phyloP scores from a whole-genome alignment of 2,888 invertebrate species.

The Podotricha telesiphe region DNA sequence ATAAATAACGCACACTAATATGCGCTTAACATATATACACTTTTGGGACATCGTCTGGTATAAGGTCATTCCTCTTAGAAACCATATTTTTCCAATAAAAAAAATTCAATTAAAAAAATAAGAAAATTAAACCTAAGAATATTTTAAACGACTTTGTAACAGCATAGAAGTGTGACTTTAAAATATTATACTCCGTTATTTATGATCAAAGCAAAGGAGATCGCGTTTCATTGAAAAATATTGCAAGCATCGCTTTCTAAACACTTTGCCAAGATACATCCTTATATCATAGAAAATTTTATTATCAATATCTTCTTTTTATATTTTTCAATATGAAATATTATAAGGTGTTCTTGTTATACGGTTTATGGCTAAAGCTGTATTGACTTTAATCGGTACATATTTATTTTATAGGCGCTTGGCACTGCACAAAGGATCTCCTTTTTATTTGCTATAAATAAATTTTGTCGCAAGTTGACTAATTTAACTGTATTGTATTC shows the following conservation, averaged over 20 bases:
- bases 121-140: not conserved
- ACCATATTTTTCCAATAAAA: no score
- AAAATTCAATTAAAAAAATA: not conserved
- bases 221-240: conserved; percentile 15
- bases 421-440: no score
- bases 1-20: no score
- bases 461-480: not conserved
- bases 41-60: no score
- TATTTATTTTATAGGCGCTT: conserved; percentile 11
- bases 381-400: conserved; percentile 11
- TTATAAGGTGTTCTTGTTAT: conserved; percentile 9
- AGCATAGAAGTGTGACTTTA: conserved; percentile 12
- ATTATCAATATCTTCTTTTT: conserved; percentile 8
- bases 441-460: conserved; percentile 9
- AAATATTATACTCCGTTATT: conserved; percentile 15
- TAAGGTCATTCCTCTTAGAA: no score
- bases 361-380: not conserved
- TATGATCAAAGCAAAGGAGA: conserved; percentile 12
- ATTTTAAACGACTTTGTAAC: not conserved
- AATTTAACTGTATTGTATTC: not conserved
- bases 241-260: not conserved
- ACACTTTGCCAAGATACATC: conserved; percentile 8
- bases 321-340: conserved; percentile 12
- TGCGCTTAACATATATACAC: no score
- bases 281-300: conserved; percentile 8